These are phyloP conservation scores for Caprella mutica DNA, from an alignment of 2,888 invertebrate species.

Conservation along the genomic window DNA sequence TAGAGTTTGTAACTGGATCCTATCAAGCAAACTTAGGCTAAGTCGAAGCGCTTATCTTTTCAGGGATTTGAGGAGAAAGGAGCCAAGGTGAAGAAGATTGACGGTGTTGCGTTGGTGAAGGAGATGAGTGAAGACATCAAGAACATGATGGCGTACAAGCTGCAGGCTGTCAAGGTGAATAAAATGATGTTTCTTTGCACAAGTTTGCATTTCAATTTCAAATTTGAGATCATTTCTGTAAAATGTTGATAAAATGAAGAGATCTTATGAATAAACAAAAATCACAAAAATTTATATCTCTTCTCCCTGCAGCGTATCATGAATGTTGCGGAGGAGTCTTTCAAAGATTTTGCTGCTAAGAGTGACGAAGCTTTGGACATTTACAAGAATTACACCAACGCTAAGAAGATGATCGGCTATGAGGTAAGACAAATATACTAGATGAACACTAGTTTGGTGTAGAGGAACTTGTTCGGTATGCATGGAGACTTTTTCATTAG, in stretches of 20 bases:
- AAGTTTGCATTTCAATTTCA: neutral
- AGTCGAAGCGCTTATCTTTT: neutral
- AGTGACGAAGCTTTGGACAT: slow-evolving; percentile 24
- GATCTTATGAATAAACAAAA: neutral
- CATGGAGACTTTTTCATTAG: too few species aligned
- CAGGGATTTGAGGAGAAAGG: slow-evolving; percentile 23
- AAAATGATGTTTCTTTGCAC: neutral
- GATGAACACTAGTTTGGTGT: too few species aligned
- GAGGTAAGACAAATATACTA: too few species aligned
- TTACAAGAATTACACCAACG: slow-evolving; percentile 14
- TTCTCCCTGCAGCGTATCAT: slow-evolving; percentile 62
- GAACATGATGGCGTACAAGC: slow-evolving; percentile 73
- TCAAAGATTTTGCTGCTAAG: slow-evolving; percentile 51
- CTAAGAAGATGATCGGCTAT: slow-evolving; percentile 37
- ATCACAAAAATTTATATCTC: too few species aligned
- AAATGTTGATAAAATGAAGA: neutral
- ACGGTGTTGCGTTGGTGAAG: slow-evolving; percentile 63
- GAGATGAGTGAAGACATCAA: slow-evolving; percentile 71
- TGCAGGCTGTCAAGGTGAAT: slow-evolving; percentile 76
- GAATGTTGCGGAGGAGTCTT: slow-evolving; percentile 57
- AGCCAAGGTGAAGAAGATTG: slow-evolving; percentile 64
- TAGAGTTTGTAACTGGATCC: too few species aligned
- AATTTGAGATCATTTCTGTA: too few species aligned
- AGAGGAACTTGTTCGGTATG: too few species aligned
- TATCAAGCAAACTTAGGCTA: slow-evolving; percentile 55